Conservation (phyloP, 2,113 vertebrate genomes). For the Myxocyprinus asiaticus region DNA sequence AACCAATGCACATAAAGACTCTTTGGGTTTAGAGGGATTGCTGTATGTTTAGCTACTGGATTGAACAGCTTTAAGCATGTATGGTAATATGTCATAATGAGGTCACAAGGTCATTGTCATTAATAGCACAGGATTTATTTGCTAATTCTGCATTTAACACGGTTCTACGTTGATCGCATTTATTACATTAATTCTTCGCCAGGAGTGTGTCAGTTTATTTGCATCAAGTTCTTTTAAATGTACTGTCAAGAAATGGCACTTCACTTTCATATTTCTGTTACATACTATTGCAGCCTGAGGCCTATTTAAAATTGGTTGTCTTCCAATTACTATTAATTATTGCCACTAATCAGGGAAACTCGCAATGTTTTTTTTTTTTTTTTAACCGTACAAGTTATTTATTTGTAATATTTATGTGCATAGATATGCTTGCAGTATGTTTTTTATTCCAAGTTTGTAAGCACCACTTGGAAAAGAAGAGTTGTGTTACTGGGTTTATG, state of each 20-base stretch:
- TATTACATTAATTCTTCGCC: not conserved
- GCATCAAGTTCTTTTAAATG: not conserved
- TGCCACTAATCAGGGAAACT: slow-evolving; percentile 42
- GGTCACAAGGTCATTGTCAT: not conserved
- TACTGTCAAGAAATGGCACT: not conserved
- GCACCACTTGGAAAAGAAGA: not conserved
- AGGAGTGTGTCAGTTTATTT: not conserved
- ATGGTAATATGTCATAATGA: slow-evolving; percentile 22
- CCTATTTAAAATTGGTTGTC: slow-evolving; percentile 37
- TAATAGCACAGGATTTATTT: not conserved
- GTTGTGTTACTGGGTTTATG: not conserved
- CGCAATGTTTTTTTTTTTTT: not conserved
- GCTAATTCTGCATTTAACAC: too few relatives aligned
- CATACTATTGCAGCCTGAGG: not conserved
- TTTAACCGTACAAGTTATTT: slow-evolving; percentile 2
- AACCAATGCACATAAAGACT: slow-evolving; percentile 41
- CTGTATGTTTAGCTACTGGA: slow-evolving; percentile 8
- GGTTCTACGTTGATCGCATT: not conserved
- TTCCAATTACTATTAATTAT: slow-evolving; percentile 47
- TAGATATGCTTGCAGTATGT: not conserved
- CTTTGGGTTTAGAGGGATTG: slow-evolving; percentile 11
- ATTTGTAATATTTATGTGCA: slow-evolving; percentile 11
- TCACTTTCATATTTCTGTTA: not conserved
- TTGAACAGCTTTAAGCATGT: slow-evolving; percentile 44
- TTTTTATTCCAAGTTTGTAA: not conserved